Evolutionary conservation across 2,797 vertebrate species (phyloP).

Genomic region (Myiotriccus ornatus): DNA sequence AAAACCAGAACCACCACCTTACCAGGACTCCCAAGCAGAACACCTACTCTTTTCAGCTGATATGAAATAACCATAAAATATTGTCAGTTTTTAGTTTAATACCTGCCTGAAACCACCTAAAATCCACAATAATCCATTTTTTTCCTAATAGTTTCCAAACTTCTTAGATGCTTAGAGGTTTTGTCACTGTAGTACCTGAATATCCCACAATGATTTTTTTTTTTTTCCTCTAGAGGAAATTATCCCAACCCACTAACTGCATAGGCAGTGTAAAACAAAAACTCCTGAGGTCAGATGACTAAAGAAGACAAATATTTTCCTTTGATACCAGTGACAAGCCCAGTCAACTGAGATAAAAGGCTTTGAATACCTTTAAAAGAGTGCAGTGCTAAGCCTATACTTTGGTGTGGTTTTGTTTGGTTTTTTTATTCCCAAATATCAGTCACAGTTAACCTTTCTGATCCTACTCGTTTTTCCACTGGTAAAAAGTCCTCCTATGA

Average conservation of each 20-base stretch:
- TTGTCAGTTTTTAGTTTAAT: not conserved
- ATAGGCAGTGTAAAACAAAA: not conserved
- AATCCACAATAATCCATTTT: not conserved
- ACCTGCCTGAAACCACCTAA: not conserved
- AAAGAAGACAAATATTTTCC: constrained; percentile 40
- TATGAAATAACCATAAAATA: not conserved
- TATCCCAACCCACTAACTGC: not conserved
- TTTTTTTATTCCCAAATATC: not conserved
- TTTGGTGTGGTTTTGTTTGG: not conserved
- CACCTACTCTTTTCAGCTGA: not conserved
- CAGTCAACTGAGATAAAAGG: constrained; percentile 18
- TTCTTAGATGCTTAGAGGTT: not conserved
- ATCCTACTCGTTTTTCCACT: not conserved
- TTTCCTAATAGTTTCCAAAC: not conserved
- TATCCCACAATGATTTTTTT: not conserved
- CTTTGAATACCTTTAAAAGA: not conserved
- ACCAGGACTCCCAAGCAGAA: not conserved
- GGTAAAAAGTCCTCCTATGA: not conserved
- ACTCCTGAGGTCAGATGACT: constrained; percentile 33
- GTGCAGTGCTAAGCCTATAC: not conserved
- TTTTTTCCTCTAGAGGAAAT: not conserved
- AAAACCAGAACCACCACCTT: not conserved
- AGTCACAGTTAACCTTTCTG: not conserved
- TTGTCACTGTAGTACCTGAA: not conserved
- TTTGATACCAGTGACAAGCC: constrained; percentile 19